phyloP scores from a whole-genome alignment of 2,797 vertebrate species.

The Setipinna tenuifilis region DNA sequence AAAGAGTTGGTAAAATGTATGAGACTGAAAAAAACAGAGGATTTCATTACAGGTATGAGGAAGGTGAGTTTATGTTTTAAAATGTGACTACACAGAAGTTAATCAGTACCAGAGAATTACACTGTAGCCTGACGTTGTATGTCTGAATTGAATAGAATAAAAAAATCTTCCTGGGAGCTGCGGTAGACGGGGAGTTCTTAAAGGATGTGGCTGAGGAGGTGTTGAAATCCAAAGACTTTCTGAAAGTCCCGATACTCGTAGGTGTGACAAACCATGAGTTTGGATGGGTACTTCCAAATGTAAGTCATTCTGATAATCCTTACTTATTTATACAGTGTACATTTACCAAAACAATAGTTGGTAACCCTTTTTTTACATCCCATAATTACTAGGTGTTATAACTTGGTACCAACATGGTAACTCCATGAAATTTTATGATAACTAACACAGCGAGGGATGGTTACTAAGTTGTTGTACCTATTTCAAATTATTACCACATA shows the following conservation, averaged over 20 bases:
- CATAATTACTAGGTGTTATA: too few species aligned
- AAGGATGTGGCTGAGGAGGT: constrained; percentile 66
- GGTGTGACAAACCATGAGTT: constrained; percentile 82
- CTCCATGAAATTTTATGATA: too few species aligned
- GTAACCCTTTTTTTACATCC: too few species aligned
- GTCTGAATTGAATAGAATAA: not conserved
- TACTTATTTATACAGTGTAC: too few species aligned
- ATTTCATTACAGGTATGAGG: constrained; percentile 62
- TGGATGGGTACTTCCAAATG: constrained; percentile 78
- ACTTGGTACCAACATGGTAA: too few species aligned
- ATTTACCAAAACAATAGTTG: too few species aligned
- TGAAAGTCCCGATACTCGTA: constrained; percentile 75
- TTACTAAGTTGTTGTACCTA: too few species aligned
- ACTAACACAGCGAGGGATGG: too few species aligned
- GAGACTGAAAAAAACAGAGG: constrained; percentile 60
- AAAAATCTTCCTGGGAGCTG: constrained; percentile 63
- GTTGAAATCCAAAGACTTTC: constrained; percentile 69
- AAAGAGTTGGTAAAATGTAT: constrained; percentile 69
- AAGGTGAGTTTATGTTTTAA: constrained; percentile 60
- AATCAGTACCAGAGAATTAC: not conserved
- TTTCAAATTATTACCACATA: too few species aligned
- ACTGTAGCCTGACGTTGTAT: not conserved
- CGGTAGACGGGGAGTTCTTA: constrained; percentile 72
- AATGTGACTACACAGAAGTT: too few species aligned
- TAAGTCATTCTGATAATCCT: too few species aligned